Base-by-base conservation (phyloP, 2,797 vertebrate species). In the Gymnothorax reevesii region DNA sequence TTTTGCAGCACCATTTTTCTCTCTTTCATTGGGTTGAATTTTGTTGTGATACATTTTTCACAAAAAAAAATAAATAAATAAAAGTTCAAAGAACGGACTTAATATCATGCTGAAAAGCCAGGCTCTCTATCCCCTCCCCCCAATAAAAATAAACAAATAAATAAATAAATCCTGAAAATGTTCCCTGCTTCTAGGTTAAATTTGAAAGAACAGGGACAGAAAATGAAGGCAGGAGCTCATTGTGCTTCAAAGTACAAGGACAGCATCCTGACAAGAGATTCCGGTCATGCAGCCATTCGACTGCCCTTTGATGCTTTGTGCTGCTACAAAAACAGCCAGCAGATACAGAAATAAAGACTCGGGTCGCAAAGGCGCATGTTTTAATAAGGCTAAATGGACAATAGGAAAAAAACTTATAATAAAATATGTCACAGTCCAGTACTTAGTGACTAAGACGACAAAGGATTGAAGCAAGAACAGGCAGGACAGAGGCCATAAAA, bases 181-280 rank as follows among this genome's bases (percentile, higher is more conserved):
- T 42, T 42, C 33, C 33, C 33, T 42, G 1, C 2, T 42, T 42
- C 33, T 2, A 42, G 33, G 33, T 42, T 42, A 42, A 42, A 42
- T 42, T 42, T 42, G 33, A 42, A 42, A 82, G 57, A 60, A 57
- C 54, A 73, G 82, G 87, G 88, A 25, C 22, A n/a, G 22, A 66
- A 20, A 91, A 88, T 83, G 86, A 91, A 91, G 90, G 92, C 25
- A 90, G 89, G 88, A 91, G 91, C 91, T 93, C 92, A 93, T 90
- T 93, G 91, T 89, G 87, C 91, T 88, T 92, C 86, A 92, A 91
- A 91, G 87, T 84, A 86, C 75, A 20, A 42, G 80, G 84, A 82
- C 86, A 85, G 79, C 86, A 64, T 77, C 27, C 87, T 91, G 92
- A 86, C 82, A 62, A 91, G 93, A 90, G 87, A 82, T 88, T 88